Evolutionary conservation across 2,113 vertebrate genomes (phyloP), one percentile per base, ranked within the genome.

Genomic region (Centropus unirufus): DNA sequence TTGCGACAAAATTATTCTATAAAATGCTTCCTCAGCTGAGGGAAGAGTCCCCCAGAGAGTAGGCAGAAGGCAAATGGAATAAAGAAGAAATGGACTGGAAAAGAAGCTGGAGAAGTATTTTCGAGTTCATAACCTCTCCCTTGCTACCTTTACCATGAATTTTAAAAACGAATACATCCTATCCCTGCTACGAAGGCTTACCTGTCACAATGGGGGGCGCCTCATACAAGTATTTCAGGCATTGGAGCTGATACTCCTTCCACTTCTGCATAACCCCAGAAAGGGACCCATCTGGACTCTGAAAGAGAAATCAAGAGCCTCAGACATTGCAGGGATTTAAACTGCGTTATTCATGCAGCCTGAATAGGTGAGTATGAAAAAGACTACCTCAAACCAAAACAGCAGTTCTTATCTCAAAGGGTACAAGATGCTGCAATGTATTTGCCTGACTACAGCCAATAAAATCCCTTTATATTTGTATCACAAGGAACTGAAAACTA

Each of bases 191-290:
- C 81, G 49, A 19, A 54, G 63, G 66, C 96, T 96, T 95, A 98
- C 98, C 98, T 91, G 97, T 29, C 40, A 44, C 68, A 17, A 98
- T 96, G 11, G 94, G 91, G 0, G 98, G 98, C 10, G 97, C 61
- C 83, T 98, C 97, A 5, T 72, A 95, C 40, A 98, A 95, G 89
- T 97, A 97, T n/a, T 93, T 97, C 75, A 98, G 94, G 67, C 98
- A 98, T 29, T 98, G 97, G 21, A 96, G 97, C 11, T 96, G 96
- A 66, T 98, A 98, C 29, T 98, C 98, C 69, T 97, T 97, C 98
- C 98, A 98, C 61, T 98, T 98, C 95, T 98, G 98, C 90, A 98
- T 90, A 3, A 98, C 97, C 39, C 97, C 98, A 1, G 97, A 98
- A 52, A 98, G 96, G 58, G 98, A 98, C 36, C 97, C 97, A 5